Evolutionary conservation across 2,888 invertebrate species (phyloP), one percentile per base, ranked within the genome.

Genomic region (Troides aeacus): DNA sequence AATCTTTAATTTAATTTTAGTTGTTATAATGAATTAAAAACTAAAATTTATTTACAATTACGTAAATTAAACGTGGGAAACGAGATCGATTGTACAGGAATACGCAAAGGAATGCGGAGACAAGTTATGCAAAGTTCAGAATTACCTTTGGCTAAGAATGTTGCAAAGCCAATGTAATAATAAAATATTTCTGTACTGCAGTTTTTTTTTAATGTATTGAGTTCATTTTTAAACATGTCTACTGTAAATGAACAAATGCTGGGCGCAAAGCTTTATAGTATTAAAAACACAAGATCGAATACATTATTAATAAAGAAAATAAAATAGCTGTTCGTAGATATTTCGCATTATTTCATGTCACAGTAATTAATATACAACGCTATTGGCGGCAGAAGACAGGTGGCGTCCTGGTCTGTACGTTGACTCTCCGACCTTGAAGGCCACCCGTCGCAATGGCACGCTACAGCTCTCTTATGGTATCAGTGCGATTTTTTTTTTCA

Each of bases 341-440:
- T 60, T 66, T 66, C 62, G 58, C 17, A 8, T 61, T 56, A 64
- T 42, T 74, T 79, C 76, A 79, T 77, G 76, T 79, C 74, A 76
- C 81, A 78, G 78, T 86, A 81, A 84, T 82, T 82, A 81, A 80
- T 78, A 78, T 77, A 76, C 82, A 81, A 82, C 81, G 82, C 80
- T 84, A 84, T 83, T 82, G 76, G 74, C 80, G 79, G 72, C 81
- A 79, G 84, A 84, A 39, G 87, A 88, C 91, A 90, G 90, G 88
- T 90, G 89, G 85, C 84, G 83, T 88, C 87, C 84, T 84, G 81
- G 82, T 77, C 81, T 88, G 90, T 90, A 81, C 90, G 77, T 91
- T 90, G 91, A 90, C 90, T 84, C 81, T 73, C 71, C 84, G 89
- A 81, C 92, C 92, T 92, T 92, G 89, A 78, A 80, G 80, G 80